A percentile compares a stretch with the other conserved stretches of the same genome.
Evolutionary conservation across 2,797 vertebrate genomes (phyloP).

Genomic region (Garrulus glandarius): DNA sequence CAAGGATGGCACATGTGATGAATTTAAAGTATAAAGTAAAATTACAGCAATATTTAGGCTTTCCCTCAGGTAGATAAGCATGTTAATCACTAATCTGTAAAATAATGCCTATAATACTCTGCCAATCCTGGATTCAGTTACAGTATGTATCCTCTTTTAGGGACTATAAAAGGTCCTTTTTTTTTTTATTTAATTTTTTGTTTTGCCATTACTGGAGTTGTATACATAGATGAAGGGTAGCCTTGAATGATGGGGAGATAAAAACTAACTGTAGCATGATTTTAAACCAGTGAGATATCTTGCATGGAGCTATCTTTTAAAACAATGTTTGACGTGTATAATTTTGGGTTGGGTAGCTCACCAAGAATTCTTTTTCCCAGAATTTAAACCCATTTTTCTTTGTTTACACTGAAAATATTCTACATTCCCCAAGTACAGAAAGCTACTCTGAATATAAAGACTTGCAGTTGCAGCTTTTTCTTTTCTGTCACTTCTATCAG

Average conservation of each 20-base stretch:
- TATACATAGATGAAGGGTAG: neutral
- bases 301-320: neutral
- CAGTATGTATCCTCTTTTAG: neutral
- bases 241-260: neutral
- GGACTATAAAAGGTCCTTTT: neutral
- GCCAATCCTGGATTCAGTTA: neutral
- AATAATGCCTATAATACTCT: neutral
- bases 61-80: neutral
- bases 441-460: neutral
- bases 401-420: constrained; percentile 8
- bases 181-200: neutral
- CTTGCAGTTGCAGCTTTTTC: neutral
- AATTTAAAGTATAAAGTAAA: neutral
- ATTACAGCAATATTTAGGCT: neutral
- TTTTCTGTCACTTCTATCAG: neutral
- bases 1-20: neutral
- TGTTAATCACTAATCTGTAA: neutral
- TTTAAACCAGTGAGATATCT: neutral
- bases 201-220: neutral
- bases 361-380: neutral
- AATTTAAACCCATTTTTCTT: neutral
- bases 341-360: neutral
- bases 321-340: neutral
- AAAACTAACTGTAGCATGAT: neutral
- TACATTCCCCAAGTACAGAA: neutral